Evolutionary conservation across 2,113 vertebrate species (phyloP).

Genomic region (Rhea americana): DNA sequence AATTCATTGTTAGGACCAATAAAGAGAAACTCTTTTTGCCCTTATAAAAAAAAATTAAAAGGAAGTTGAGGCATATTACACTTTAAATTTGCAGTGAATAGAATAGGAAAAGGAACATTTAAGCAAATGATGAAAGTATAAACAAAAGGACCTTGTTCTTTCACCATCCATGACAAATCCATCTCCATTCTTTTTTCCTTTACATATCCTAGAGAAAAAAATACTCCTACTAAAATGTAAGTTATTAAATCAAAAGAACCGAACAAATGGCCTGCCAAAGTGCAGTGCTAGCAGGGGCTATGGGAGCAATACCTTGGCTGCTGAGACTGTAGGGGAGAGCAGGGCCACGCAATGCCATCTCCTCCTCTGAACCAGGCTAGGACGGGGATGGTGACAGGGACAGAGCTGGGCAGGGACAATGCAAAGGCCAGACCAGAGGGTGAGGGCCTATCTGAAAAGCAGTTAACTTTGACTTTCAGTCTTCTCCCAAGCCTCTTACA

Average conservation of each 20-base stretch:
- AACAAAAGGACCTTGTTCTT: background rate
- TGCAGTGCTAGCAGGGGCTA: background rate
- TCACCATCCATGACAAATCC: background rate
- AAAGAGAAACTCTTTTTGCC: slow-evolving; percentile 5
- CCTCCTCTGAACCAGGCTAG: no score
- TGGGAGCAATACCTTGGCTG: no score
- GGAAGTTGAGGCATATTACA: slow-evolving; percentile 5
- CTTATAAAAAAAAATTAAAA: slow-evolving; percentile 2
- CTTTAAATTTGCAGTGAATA: slow-evolving; percentile 12
- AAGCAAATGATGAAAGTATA: background rate
- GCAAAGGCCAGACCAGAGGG: background rate
- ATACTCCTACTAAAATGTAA: background rate
- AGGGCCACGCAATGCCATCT: background rate
- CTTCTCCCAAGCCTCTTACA: fast-evolving
- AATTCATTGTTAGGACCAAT: slow-evolving; percentile 38
- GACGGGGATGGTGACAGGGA: no score
- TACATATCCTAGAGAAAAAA: background rate
- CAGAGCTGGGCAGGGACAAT: no score
- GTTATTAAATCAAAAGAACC: background rate
- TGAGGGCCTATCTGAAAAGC: background rate
- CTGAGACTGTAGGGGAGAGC: no score
- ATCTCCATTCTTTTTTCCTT: background rate
- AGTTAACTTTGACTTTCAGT: background rate
- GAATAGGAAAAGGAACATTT: background rate
- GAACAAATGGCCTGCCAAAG: background rate